Base-by-base conservation (phyloP, 2,113 vertebrate species). In the Chlorodrepanis virens region DNA sequence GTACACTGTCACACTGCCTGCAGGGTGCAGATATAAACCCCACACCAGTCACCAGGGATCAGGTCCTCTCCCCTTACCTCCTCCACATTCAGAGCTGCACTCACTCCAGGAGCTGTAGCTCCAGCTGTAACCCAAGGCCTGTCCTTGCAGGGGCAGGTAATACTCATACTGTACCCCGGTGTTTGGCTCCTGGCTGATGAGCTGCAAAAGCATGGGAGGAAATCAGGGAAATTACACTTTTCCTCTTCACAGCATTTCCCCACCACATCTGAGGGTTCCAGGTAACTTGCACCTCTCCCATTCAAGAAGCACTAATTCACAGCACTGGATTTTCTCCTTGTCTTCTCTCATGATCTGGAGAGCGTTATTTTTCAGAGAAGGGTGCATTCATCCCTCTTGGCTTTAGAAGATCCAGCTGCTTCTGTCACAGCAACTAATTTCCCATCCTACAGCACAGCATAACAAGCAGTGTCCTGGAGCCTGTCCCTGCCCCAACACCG, bases 141-240 rank as follows among this genome's bases (percentile, higher is more conserved):
- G 98, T 47, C 82, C 92, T 50, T 92, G 92, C 37, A 96, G 80
- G 0, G 99, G 98, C 57, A 99, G 97, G 97, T 99, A 98, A 93
- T 98, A 99, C 86, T 99, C 99, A 4, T 98, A 99, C 67, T 98
- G 98, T 18, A 99, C 96, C 1, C 99, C 99, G 0, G 96, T 98
- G 95, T 99, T 99, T 60, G 96, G 92, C 88, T 99, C 99, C 97
- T 99, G 99, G 95, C 98, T 99, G 98, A 99, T 98, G 67, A 99
- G 98, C 99, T 99, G 97, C 8, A 81, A 64, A 61, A 77, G 28
- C 60, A 93, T 5, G 8, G 22, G 67, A 74, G 18, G 52, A 65
- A 45, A 40, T 76, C 60, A 94, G 31, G n/a, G 40, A 85, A 91
- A 75, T 25, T n/a, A 7, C 35, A 76, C 45, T 83, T 88, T 37